These are phyloP conservation scores for Circaetus gallicus DNA, from an alignment of 2,113 vertebrate species.

Conservation along the genomic window DNA sequence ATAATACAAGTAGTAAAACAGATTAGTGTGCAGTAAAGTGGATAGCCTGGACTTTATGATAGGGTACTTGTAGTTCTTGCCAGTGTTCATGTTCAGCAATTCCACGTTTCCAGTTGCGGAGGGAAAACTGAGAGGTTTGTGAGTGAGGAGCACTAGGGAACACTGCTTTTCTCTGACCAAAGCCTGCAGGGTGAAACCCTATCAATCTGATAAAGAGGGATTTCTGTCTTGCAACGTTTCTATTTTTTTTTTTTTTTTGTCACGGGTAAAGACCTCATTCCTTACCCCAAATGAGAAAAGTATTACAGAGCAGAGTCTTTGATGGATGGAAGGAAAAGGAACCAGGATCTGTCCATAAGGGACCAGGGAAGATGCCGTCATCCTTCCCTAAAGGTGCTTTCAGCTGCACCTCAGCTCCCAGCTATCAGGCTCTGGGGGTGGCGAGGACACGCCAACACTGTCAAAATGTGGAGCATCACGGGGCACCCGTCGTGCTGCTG, in stretches of 20 bases:
- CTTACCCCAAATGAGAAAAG: not conserved
- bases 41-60: conserved; percentile 26
- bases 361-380: not conserved
- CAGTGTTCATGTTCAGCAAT: not conserved
- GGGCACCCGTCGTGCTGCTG: fast-evolving
- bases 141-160: not conserved
- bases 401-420: not conserved
- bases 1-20: conserved; percentile 45
- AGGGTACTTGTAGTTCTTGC: not conserved
- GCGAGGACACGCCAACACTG: not conserved
- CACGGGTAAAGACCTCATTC: not conserved
- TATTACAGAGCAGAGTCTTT: not conserved
- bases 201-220: not conserved
- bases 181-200: not conserved
- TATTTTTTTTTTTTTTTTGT: not conserved
- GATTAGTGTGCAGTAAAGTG: conserved; percentile 53
- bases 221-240: not conserved
- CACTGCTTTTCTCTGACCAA: not conserved
- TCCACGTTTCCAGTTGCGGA: not conserved
- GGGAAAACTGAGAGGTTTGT: not conserved
- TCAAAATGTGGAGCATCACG: not conserved
- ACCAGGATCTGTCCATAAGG: not conserved
- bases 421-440: not conserved
- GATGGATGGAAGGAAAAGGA: not conserved
- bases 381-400: not conserved